Base-by-base conservation (phyloP, 1,140 invertebrate genomes). In the Calliopsis andreniformis region DNA sequence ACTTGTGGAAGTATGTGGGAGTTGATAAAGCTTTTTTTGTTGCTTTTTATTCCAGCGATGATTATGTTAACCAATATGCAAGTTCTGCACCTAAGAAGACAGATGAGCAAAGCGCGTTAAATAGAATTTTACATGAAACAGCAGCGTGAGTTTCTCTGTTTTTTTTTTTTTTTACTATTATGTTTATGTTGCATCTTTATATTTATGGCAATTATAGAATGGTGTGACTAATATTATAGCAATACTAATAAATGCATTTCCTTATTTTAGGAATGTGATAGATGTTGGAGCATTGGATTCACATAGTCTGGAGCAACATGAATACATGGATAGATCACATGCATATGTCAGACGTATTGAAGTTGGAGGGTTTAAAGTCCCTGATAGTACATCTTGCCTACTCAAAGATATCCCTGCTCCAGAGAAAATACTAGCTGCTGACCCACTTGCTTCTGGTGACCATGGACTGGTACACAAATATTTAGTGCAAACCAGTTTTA, bases 61-160 rank as follows among this genome's bases (percentile, higher is more conserved):
- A 95, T 89, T 93, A 93, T 84, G 92, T 94, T 78, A 93, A 92
- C 82, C 93, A 94, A 77, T 94, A 94, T 89, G 91, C 93, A 20
- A 94, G 93, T 86, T 94, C 94, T 25, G 93, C 95, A 55, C 94
- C 96, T 35, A 96, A 97, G 88, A 96, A 96, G 84, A 94, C 94
- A 75, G 97, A 98, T 91, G 97, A 98, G 90, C 96, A 97, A 92
- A 97, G 96, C 85, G 97, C 96, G 18, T 92, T 98, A 32, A 97
- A 95, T 88, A 95, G 95, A 92, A 97, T 98, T 88, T 92, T 98
- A 75, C 96, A 97, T 87, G 96, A 97, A 92, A 97, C 96, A 76
- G 96, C 97, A 49, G 96, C 95, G 97, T 98, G 92, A 94, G 95
- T 94, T 32, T 84, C 61, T 69, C 42, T n/a, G n/a, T n/a, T n/a